phyloP scores from a whole-genome alignment of 2,888 invertebrate species.

The Dolichopus griseipennis region DNA sequence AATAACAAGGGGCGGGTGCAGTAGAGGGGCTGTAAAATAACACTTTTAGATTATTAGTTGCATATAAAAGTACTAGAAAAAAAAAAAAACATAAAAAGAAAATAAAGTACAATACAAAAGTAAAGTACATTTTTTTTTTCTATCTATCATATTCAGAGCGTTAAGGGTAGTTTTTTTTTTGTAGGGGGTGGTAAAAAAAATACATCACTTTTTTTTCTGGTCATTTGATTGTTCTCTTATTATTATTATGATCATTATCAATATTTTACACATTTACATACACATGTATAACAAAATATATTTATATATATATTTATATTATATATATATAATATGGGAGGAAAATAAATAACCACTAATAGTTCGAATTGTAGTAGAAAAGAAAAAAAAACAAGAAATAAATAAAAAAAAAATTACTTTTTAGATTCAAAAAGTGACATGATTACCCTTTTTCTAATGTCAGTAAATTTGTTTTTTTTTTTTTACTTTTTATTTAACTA shows the following conservation, averaged over 20 bases:
- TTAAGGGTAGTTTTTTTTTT: too few relatives aligned
- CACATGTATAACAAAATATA: neutral
- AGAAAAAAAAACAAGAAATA: neutral
- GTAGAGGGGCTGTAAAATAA: neutral
- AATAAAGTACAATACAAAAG: too few relatives aligned
- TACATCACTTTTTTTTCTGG: neutral
- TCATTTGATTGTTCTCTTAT: neutral
- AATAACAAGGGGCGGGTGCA: too few relatives aligned
- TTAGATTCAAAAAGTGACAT: neutral
- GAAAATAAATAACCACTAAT: too few relatives aligned
- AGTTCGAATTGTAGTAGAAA: too few relatives aligned
- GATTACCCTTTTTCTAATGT: neutral
- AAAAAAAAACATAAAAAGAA: too few relatives aligned
- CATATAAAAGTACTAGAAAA: neutral
- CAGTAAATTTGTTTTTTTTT: neutral
- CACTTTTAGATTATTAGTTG: constrained; percentile 6
- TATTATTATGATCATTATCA: neutral
- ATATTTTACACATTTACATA: neutral
- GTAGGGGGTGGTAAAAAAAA: too few relatives aligned
- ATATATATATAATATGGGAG: too few relatives aligned
- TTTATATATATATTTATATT: too few relatives aligned
- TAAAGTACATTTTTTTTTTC: too few relatives aligned
- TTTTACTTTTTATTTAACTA: neutral
- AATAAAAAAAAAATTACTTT: neutral
- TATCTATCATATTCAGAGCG: too few relatives aligned